phyloP scores from a whole-genome alignment of 2,113 vertebrate species.

The Cyanocitta stelleri region DNA sequence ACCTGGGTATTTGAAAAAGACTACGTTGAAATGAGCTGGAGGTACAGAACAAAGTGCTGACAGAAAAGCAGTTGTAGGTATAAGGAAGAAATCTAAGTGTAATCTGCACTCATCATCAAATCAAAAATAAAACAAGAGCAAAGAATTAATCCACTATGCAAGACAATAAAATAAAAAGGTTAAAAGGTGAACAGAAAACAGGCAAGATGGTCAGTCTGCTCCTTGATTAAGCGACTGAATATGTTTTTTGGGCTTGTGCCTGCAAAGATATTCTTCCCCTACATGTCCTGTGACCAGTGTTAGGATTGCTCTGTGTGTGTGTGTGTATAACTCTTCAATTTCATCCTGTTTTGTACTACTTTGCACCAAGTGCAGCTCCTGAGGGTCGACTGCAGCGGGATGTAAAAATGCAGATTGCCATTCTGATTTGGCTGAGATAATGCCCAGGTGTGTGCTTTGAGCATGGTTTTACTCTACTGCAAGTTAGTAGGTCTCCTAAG shows the following conservation, averaged over 20 bases:
- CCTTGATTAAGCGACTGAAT: not conserved
- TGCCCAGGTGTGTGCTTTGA: slow-evolving; percentile 21
- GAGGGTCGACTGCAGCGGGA: not conserved
- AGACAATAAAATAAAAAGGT: not conserved
- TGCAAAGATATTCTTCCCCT: not conserved
- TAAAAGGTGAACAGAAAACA: not conserved
- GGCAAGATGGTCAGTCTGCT: not conserved
- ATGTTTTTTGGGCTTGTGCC: not conserved
- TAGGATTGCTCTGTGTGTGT: not conserved
- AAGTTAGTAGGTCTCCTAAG: slow-evolving; percentile 42
- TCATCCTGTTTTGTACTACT: not conserved
- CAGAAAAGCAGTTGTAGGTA: not conserved
- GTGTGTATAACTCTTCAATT: not conserved
- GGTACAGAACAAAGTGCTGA: not conserved
- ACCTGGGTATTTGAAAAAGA: not conserved
- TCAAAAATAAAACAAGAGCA: not conserved
- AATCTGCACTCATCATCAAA: not conserved
- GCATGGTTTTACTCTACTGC: not conserved
- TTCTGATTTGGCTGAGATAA: not conserved
- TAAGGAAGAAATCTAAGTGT: not conserved
- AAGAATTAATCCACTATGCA: not conserved
- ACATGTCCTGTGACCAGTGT: not conserved
- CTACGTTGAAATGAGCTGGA: slow-evolving; percentile 4
- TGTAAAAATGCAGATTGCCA: slow-evolving; percentile 29
- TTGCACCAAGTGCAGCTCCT: slow-evolving; percentile 17